A percentile compares a stretch with the other conserved stretches of the same genome.
Evolutionary conservation across 2,888 invertebrate species (phyloP).

Genomic region (Byasa hedistus): DNA sequence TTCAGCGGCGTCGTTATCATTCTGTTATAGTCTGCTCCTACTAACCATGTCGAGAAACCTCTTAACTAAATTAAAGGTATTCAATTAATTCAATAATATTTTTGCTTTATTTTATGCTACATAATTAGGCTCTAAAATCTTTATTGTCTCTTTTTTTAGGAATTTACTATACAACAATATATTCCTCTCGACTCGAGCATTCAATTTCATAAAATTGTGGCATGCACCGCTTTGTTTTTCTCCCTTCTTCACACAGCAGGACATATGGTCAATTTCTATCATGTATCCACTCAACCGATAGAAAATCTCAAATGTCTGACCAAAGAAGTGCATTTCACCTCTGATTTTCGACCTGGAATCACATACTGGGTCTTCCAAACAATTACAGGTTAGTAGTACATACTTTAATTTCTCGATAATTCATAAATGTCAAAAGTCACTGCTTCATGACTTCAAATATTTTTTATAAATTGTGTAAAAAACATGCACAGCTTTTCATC

Average conservation of each 20-base stretch:
- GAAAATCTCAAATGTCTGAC: conserved; percentile 95
- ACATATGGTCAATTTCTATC: conserved; percentile 98
- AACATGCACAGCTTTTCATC: no score
- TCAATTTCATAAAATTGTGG: conserved; percentile 98
- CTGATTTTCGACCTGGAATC: conserved; percentile 96
- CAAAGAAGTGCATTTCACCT: conserved; percentile 95
- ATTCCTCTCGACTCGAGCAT: conserved; percentile 97
- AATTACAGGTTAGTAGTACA: conserved; percentile 85
- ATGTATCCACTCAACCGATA: conserved; percentile 96
- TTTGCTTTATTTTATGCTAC: background rate
- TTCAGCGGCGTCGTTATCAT: conserved; percentile 95
- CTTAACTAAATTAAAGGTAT: conserved; percentile 90
- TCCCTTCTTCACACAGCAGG: conserved; percentile 95
- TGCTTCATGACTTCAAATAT: no score
- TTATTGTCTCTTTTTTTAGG: conserved; percentile 56
- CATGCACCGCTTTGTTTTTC: conserved; percentile 96
- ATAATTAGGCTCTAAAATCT: background rate
- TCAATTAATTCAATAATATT: no score
- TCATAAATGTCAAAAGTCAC: no score
- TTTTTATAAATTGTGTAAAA: no score
- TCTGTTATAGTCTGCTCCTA: conserved; percentile 94
- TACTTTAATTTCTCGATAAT: background rate
- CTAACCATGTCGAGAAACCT: conserved; percentile 96
- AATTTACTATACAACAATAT: conserved; percentile 95
- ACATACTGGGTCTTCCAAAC: conserved; percentile 98